phyloP scores from a whole-genome alignment of 2,797 vertebrate species.

The Uromys caudimaculatus region DNA sequence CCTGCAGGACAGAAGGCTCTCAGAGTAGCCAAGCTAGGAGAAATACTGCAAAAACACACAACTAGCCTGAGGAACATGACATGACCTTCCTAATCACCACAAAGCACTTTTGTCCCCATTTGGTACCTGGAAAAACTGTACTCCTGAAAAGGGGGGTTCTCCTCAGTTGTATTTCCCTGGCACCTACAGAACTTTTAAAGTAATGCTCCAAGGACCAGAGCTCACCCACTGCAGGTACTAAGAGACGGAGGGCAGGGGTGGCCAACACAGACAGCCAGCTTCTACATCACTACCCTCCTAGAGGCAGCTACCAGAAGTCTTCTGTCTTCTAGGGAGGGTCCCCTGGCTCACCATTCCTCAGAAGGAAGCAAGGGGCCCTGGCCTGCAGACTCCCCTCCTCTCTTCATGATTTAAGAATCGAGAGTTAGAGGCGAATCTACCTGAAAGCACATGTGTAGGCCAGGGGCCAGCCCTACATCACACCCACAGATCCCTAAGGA shows the following conservation, averaged over 20 bases:
- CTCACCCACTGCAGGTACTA: neutral
- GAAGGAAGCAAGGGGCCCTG: neutral
- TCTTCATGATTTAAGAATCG: neutral
- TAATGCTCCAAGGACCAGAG: neutral
- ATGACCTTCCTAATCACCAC: too few relatives aligned
- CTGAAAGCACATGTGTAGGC: neutral
- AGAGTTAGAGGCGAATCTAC: neutral
- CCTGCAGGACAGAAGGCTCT: neutral
- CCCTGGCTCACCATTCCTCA: neutral
- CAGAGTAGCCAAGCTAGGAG: neutral
- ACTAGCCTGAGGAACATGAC: neutral
- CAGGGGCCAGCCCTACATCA: neutral
- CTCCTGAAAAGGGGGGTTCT: neutral
- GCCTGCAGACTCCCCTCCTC: neutral
- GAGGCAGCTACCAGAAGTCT: neutral
- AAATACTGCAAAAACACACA: neutral
- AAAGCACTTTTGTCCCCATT: neutral
- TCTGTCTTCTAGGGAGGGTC: neutral
- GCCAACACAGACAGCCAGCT: neutral
- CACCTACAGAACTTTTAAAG: neutral
- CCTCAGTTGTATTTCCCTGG: neutral
- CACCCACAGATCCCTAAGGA: neutral
- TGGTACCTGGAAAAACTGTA: neutral
- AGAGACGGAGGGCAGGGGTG: neutral
- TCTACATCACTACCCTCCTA: neutral